Evolutionary conservation across 2,888 invertebrate genomes (phyloP).

Genomic region (Spicauda simplicius): DNA sequence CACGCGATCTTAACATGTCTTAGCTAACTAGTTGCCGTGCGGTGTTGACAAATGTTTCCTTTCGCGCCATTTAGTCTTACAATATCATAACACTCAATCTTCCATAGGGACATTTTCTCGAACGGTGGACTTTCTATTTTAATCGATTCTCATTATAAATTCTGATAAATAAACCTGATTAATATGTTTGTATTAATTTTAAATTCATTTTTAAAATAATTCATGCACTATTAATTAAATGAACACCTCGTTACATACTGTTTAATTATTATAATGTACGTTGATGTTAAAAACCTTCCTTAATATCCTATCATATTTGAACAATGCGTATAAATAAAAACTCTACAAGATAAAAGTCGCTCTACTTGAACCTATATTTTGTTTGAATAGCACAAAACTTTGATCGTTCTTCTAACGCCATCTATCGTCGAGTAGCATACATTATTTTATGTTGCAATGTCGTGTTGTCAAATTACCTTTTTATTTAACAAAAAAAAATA

Average conservation of each 20-base stretch:
- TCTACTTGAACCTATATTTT: background rate
- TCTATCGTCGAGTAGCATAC: slow-evolving; percentile 67
- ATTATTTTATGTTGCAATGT: background rate
- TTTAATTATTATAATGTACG: no score
- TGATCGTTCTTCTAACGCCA: slow-evolving; percentile 53
- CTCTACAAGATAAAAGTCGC: background rate
- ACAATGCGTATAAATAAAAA: background rate
- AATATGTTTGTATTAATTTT: no score
- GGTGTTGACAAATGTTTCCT: slow-evolving; percentile 49
- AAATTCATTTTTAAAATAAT: no score
- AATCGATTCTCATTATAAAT: no score
- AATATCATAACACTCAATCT: slow-evolving; percentile 44
- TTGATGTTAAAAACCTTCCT: no score
- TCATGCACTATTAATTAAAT: no score
- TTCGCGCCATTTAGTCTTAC: slow-evolving; percentile 40
- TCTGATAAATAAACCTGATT: no score
- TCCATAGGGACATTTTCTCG: background rate
- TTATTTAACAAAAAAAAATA: no score
- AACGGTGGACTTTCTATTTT: no score
- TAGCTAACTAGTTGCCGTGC: slow-evolving; percentile 46
- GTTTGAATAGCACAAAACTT: background rate
- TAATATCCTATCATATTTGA: background rate
- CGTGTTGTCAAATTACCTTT: no score
- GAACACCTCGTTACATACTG: no score
- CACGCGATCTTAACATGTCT: slow-evolving; percentile 48